A percentile compares a stretch with the other conserved stretches of the same genome.
These are phyloP conservation scores for Petrocephalus sullivani DNA, from an alignment of 2,797 vertebrate genomes.

Conservation along the genomic window DNA sequence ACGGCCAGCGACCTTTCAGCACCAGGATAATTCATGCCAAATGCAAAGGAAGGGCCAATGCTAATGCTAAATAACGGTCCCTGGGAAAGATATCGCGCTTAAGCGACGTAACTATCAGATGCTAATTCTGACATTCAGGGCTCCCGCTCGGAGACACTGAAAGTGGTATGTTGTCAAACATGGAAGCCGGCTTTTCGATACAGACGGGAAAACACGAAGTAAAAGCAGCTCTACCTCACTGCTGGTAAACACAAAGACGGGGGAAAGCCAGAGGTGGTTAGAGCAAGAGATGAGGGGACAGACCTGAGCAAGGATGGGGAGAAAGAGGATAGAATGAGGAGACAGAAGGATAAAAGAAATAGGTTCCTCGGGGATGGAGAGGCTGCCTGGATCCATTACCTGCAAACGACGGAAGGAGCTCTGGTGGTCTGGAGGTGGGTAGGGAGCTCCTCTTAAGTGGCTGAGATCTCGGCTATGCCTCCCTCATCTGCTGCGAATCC, in stretches of 20 bases:
- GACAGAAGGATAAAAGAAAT: conserved; percentile 13
- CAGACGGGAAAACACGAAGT: not conserved
- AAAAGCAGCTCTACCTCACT: not conserved
- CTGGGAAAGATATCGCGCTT: not conserved
- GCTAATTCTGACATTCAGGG: not conserved
- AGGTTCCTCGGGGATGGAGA: not conserved
- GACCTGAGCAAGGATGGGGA: not conserved
- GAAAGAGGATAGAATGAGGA: not conserved
- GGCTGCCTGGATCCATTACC: conserved; percentile 49
- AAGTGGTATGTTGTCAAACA: not conserved
- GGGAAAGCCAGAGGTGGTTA: conserved; percentile 16
- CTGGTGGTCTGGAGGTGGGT: conserved; percentile 26
- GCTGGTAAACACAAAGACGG: conserved; percentile 24
- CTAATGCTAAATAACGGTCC: not conserved
- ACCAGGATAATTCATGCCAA: conserved; percentile 18
- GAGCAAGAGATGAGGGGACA: conserved; percentile 10
- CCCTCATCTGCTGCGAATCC: conserved; percentile 40
- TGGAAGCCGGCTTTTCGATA: not conserved
- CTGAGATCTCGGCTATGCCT: conserved; percentile 39
- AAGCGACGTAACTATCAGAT: not conserved
- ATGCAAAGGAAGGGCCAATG: not conserved
- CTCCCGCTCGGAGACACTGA: not conserved
- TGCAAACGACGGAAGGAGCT: conserved; percentile 38
- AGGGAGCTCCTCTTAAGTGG: conserved; percentile 41
- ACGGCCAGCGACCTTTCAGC: conserved; percentile 16